Evolutionary conservation across 2,113 vertebrate genomes (phyloP).

Genomic region (Antechinus flavipes): DNA sequence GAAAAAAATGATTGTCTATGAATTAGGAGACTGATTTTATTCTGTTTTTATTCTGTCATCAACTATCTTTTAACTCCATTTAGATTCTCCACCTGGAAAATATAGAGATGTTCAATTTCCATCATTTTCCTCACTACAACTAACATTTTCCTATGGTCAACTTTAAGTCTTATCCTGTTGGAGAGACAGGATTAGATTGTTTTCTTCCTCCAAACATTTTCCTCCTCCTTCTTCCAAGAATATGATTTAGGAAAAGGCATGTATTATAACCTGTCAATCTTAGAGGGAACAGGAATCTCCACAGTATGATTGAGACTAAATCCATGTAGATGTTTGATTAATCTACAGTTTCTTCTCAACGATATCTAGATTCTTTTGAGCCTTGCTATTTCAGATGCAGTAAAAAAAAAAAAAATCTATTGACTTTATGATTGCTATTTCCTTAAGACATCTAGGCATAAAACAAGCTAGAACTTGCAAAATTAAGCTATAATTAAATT

Average conservation of each 20-base stretch:
- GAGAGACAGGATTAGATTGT: not conserved
- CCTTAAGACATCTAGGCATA: not conserved
- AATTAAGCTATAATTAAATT: not conserved
- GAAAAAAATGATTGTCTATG: not conserved
- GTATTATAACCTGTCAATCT: not conserved
- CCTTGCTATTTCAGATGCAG: not conserved
- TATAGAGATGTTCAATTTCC: not conserved
- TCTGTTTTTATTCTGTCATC: not conserved
- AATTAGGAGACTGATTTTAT: not conserved
- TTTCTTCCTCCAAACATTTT: not conserved
- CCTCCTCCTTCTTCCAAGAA: not conserved
- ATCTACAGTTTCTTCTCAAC: not conserved
- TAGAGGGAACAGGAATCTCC: not conserved
- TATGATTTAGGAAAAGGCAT: not conserved
- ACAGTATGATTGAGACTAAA: not conserved
- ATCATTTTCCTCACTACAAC: not conserved
- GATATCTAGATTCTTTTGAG: not conserved
- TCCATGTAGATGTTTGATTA: not conserved
- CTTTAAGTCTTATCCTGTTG: not conserved
- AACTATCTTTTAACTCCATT: not conserved
- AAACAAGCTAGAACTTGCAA: not conserved
- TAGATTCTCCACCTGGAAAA: not conserved
- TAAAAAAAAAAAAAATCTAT: not conserved
- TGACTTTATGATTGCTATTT: too few relatives aligned
- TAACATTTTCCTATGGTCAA: not conserved